Conservation (phyloP, 2,888 invertebrate species). For the Apoda limacodes region DNA sequence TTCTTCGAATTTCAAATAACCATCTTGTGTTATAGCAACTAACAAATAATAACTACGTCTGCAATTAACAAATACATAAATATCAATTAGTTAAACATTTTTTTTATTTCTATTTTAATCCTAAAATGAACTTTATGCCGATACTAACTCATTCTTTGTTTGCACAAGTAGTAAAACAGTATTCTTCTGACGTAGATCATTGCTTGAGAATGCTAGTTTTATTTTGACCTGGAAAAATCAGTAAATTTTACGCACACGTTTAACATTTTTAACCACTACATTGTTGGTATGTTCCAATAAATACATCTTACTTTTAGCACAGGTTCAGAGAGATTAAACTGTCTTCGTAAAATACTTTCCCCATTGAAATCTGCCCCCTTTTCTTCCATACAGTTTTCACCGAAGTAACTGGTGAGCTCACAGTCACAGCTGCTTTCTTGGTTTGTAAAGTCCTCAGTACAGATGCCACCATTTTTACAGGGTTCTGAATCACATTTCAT, state of each 20-base stretch:
- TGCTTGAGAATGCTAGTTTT: constrained; percentile 88
- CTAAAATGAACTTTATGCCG: background rate
- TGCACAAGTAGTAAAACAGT: constrained; percentile 83
- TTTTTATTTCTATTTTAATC: background rate
- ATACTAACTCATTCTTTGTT: constrained; percentile 81
- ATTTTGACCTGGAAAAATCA: constrained; percentile 75
- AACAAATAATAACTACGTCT: constrained; percentile 87
- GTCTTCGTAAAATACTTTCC: constrained; percentile 83
- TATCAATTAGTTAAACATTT: constrained; percentile 1
- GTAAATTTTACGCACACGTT: background rate
- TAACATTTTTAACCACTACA: background rate
- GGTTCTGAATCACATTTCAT: constrained; percentile 92
- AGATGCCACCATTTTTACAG: constrained; percentile 88
- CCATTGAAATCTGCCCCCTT: constrained; percentile 92
- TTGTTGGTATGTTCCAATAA: too few species aligned
- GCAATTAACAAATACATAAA: constrained; percentile 19
- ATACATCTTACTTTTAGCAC: constrained; percentile 63
- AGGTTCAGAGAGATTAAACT: constrained; percentile 78
- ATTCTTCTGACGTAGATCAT: constrained; percentile 81
- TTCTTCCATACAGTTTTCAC: constrained; percentile 89
- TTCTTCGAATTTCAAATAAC: constrained; percentile 87
- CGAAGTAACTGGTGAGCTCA: constrained; percentile 89
- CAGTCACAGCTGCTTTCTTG: constrained; percentile 90
- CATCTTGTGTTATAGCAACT: constrained; percentile 85
- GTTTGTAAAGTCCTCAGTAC: constrained; percentile 88